A percentile compares a stretch with the other conserved stretches of the same genome.
phyloP scores from a whole-genome alignment of 2,888 invertebrate genomes.

The Acrobasis consociella region DNA sequence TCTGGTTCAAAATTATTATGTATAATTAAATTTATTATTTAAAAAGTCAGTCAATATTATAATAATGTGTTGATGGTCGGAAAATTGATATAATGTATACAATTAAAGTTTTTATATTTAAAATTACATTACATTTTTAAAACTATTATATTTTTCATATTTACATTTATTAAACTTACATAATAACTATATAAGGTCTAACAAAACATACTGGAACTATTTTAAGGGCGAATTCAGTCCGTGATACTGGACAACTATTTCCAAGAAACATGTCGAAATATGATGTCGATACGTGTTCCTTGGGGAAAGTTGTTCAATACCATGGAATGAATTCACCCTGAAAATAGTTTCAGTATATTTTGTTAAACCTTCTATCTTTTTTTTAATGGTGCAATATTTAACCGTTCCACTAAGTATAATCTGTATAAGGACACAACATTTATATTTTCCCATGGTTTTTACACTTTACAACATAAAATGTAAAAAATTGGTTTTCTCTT shows the following conservation, averaged over 20 bases:
- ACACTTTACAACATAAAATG: neutral
- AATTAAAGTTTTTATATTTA: slow-evolving; percentile 1
- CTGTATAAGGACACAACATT: neutral
- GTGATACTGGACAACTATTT: no score
- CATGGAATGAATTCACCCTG: no score
- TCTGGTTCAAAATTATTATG: neutral
- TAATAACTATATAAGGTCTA: no score
- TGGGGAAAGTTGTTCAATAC: no score
- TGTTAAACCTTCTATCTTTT: no score
- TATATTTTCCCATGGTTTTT: neutral
- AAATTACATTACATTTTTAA: neutral
- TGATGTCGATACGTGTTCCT: no score
- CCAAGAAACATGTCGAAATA: no score
- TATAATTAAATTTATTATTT: neutral
- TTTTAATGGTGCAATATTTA: neutral
- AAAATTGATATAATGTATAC: neutral
- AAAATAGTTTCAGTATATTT: no score
- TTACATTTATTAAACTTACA: neutral
- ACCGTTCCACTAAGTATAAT: neutral
- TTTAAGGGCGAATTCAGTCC: no score
- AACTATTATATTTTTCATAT: neutral
- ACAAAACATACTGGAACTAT: no score
- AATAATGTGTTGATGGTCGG: slow-evolving; percentile 20
- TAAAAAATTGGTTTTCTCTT: neutral
- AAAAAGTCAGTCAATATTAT: neutral